A percentile compares a stretch with the other conserved stretches of the same genome.
Conservation (phyloP, 2,113 vertebrate genomes). For the Potamarius usumacintae region DNA sequence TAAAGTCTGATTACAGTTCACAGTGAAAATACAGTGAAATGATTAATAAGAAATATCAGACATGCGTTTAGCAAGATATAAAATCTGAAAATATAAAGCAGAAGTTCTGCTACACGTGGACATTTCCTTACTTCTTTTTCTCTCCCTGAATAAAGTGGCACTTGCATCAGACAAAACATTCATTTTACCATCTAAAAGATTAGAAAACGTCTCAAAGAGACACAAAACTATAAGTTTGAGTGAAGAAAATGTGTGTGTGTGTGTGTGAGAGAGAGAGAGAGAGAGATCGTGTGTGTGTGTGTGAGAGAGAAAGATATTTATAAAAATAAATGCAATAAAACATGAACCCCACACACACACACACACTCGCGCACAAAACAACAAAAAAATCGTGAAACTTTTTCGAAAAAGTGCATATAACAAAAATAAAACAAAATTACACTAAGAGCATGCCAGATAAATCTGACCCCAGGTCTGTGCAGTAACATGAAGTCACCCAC, state of each 20-base stretch:
- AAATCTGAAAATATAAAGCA: background rate
- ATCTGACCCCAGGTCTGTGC: background rate
- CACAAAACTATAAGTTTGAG: too few relatives aligned
- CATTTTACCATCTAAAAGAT: background rate
- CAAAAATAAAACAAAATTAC: background rate
- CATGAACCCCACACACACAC: background rate
- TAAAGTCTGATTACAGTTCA: background rate
- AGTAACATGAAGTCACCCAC: constrained; percentile 49
- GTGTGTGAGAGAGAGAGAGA: background rate
- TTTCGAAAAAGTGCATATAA: background rate
- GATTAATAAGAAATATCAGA: background rate
- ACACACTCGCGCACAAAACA: background rate
- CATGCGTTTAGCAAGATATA: background rate
- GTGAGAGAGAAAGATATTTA: background rate
- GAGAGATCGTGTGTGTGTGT: too few relatives aligned
- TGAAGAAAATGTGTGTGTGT: background rate
- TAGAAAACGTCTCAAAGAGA: background rate
- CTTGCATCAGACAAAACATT: background rate
- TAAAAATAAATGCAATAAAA: background rate
- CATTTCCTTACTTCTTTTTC: background rate
- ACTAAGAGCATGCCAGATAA: background rate
- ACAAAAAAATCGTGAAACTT: background rate
- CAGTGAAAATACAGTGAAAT: background rate
- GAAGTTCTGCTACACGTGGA: background rate
- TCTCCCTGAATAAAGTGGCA: background rate